A percentile compares a stretch with the other conserved stretches of the same genome.
phyloP scores from a whole-genome alignment of 2,888 invertebrate species.

The Ashinkailepas kermadecensis region DNA sequence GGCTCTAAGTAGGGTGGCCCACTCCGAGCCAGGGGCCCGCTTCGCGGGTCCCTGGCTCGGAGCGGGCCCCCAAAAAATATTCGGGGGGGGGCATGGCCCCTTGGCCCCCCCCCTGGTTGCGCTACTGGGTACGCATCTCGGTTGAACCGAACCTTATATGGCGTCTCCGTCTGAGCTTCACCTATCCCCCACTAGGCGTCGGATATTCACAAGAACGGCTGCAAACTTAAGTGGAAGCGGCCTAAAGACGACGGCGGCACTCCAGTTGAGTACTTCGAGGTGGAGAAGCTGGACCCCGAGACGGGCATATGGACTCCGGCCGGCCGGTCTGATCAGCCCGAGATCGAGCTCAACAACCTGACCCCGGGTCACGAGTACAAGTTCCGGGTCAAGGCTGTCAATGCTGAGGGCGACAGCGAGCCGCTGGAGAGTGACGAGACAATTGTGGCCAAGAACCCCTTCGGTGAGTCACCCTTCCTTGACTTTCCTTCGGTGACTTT shows the following conservation, averaged over 20 bases:
- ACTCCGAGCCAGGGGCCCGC: no score
- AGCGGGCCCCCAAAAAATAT: no score
- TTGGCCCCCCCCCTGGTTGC: no score
- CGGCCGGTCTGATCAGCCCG: slow-evolving; percentile 59
- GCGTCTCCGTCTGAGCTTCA: no score
- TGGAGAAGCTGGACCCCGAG: slow-evolving; percentile 88
- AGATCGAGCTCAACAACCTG: slow-evolving; percentile 71
- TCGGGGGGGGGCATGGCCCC: no score
- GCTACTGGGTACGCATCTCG: no score
- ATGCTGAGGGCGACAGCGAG: slow-evolving; percentile 90
- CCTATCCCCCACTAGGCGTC: slow-evolving; percentile 46
- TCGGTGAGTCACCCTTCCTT: slow-evolving; percentile 50
- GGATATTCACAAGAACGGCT: slow-evolving; percentile 87
- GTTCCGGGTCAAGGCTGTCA: slow-evolving; percentile 92
- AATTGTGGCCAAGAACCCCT: slow-evolving; percentile 94
- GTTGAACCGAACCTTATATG: no score
- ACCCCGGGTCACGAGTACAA: slow-evolving; percentile 88
- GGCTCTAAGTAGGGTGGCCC: no score
- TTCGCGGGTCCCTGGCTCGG: no score
- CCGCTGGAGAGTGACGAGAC: slow-evolving; percentile 79
- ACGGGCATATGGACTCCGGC: slow-evolving; percentile 84
- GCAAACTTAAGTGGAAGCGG: slow-evolving; percentile 89
- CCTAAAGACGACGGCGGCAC: slow-evolving; percentile 91
- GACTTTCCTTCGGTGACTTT: no score
- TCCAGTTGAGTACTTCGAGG: slow-evolving; percentile 90